phyloP scores from a whole-genome alignment of 1,140 invertebrate genomes.

The Drosophila auraria region DNA sequence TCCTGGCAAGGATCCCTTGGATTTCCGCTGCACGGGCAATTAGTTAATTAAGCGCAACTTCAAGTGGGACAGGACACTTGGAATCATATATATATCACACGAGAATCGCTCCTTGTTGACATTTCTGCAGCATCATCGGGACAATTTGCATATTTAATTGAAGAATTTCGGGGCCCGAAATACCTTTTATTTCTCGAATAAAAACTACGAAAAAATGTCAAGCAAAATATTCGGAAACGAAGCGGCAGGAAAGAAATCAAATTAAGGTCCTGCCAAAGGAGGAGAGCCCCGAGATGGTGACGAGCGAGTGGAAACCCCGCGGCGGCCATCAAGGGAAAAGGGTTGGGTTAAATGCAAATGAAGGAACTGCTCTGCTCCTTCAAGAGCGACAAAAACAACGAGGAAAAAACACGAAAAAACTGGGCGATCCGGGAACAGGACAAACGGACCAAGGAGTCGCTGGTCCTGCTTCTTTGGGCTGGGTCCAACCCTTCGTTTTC shows the following conservation, averaged over 20 bases:
- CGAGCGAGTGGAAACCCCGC: slow-evolving; percentile 55
- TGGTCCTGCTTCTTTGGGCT: background rate
- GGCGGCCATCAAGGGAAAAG: slow-evolving; percentile 47
- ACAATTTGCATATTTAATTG: slow-evolving; percentile 81
- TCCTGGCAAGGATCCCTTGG: background rate
- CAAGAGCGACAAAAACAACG: background rate
- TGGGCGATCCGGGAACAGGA: slow-evolving; percentile 55
- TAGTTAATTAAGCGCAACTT: slow-evolving; percentile 76
- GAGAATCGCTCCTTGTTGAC: slow-evolving; percentile 47
- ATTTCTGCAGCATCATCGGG: slow-evolving; percentile 73
- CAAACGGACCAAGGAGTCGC: slow-evolving; percentile 43
- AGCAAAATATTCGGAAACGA: slow-evolving; percentile 13
- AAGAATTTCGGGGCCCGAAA: slow-evolving; percentile 28
- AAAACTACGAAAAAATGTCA: slow-evolving; percentile 58
- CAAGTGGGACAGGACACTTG: slow-evolving; percentile 62
- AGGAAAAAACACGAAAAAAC: background rate
- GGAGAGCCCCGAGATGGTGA: slow-evolving; percentile 41
- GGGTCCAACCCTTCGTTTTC: slow-evolving; percentile 28
- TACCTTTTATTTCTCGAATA: slow-evolving; percentile 28
- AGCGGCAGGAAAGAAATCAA: slow-evolving; percentile 17
- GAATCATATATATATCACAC: slow-evolving; percentile 55
- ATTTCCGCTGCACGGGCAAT: slow-evolving; percentile 45
- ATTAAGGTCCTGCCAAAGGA: slow-evolving; percentile 14
- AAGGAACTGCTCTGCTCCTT: slow-evolving; percentile 19
- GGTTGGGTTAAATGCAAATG: slow-evolving; percentile 72